Conservation (phyloP, 1,140 invertebrate genomes). For the Macrocentrus cingulum region DNA sequence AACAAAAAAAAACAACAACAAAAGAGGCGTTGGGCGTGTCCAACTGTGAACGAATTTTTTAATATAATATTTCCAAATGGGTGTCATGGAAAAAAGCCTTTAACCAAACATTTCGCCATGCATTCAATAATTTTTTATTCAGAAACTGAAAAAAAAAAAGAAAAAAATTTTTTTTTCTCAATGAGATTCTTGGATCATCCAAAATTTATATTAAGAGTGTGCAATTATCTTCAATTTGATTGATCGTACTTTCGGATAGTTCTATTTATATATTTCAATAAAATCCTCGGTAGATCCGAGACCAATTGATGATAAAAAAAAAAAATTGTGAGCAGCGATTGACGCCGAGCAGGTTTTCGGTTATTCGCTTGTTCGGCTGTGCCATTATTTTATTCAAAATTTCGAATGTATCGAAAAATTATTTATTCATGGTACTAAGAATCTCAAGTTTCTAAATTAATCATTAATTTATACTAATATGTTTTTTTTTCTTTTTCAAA, state of each 20-base stretch:
- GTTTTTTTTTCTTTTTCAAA: neutral
- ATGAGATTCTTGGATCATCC: conserved; percentile 1
- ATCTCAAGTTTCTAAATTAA: neutral
- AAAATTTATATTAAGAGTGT: conserved; percentile 18
- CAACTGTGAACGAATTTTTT: conserved; percentile 50
- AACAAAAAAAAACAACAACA: conserved; percentile 27
- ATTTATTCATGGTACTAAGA: conserved; percentile 18
- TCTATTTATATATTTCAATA: conserved; percentile 18
- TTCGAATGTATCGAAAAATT: conserved; percentile 10
- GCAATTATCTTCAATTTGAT: conserved; percentile 20
- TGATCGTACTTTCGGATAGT: conserved; percentile 12
- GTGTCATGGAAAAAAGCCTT: conserved; percentile 26
- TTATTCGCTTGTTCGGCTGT: conserved; percentile 32
- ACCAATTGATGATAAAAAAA: no score
- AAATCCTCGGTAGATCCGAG: conserved; percentile 26
- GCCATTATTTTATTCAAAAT: conserved; percentile 24
- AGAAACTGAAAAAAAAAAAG: neutral
- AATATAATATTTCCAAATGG: conserved; percentile 48
- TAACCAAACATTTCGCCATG: neutral
- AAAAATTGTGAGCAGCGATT: conserved; percentile 22
- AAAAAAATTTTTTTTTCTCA: neutral
- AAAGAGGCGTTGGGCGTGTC: conserved; percentile 55
- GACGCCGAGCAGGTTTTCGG: conserved; percentile 31
- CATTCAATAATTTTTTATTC: conserved; percentile 2
- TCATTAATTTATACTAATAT: conserved; percentile 1